These are phyloP conservation scores for Xestia sexstrigata DNA, from an alignment of 2,888 invertebrate genomes.

Conservation along the genomic window DNA sequence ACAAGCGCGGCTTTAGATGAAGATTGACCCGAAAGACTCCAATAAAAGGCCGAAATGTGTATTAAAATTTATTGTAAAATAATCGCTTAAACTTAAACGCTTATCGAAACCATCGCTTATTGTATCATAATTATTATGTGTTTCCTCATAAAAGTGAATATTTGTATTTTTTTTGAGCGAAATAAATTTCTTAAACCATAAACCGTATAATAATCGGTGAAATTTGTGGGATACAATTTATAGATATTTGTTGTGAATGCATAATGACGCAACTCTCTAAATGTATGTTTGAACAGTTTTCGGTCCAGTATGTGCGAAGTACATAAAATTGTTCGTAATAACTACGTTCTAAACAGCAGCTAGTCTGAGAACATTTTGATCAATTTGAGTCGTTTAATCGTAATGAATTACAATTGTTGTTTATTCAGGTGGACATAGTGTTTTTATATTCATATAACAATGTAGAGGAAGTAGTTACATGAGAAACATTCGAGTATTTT, in stretches of 20 bases:
- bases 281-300: not conserved
- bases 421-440: conserved; percentile 6
- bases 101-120: no score
- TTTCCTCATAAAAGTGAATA: no score
- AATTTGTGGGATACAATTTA: not conserved
- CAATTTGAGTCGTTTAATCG: conserved; percentile 6
- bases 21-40: not conserved
- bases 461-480: not conserved
- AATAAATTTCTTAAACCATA: no score
- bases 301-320: not conserved
- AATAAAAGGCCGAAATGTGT: no score
- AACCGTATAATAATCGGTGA: no score
- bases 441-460: not conserved
- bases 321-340: not conserved
- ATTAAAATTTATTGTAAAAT: no score
- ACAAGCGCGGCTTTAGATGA: not conserved
- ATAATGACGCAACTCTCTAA: not conserved
- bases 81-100: no score
- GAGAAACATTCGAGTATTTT: not conserved
- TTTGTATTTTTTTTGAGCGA: no score
- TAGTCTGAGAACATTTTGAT: not conserved
- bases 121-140: no score
- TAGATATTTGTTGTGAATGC: not conserved
- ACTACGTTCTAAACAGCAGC: not conserved
- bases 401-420: conserved; percentile 6